Conservation (phyloP, 2,888 invertebrate species). For the Ptilodon capucinus region DNA sequence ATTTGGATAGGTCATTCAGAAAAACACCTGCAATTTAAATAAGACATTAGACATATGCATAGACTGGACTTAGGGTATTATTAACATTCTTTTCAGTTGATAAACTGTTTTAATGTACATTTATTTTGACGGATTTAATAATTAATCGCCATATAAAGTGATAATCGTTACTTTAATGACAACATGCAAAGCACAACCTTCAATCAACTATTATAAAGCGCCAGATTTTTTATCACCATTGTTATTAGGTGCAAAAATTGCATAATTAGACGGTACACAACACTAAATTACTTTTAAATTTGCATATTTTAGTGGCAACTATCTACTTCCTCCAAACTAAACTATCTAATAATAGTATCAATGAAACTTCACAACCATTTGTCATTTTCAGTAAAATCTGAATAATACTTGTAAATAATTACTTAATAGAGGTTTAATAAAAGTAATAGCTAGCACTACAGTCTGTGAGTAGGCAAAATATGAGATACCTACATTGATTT, state of each 20-base stretch:
- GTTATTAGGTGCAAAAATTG: conserved; percentile 16
- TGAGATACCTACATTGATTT: no score
- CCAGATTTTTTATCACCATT: conserved; percentile 6
- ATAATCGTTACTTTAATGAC: not conserved
- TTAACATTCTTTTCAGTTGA: conserved; percentile 18
- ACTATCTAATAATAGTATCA: conserved; percentile 14
- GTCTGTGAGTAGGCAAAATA: no score
- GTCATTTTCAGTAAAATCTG: not conserved
- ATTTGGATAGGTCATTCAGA: not conserved
- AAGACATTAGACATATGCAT: conserved; percentile 13
- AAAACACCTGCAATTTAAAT: not conserved
- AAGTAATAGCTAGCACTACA: no score
- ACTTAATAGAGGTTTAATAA: no score
- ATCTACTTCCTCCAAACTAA: conserved; percentile 31
- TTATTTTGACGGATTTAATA: conserved; percentile 5
- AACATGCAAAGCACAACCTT: conserved; percentile 11
- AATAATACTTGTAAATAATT: no score
- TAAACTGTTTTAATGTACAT: conserved; percentile 1
- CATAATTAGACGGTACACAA: conserved; percentile 18
- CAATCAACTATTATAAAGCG: conserved; percentile 11
- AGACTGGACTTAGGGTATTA: conserved; percentile 18
- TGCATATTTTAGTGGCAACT: conserved; percentile 18
- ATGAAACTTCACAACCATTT: conserved; percentile 3
- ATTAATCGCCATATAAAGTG: conserved; percentile 7
- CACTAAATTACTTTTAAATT: conserved; percentile 21